These are phyloP conservation scores for Diaperis boleti DNA, from an alignment of 2,888 invertebrate species.

Conservation along the genomic window DNA sequence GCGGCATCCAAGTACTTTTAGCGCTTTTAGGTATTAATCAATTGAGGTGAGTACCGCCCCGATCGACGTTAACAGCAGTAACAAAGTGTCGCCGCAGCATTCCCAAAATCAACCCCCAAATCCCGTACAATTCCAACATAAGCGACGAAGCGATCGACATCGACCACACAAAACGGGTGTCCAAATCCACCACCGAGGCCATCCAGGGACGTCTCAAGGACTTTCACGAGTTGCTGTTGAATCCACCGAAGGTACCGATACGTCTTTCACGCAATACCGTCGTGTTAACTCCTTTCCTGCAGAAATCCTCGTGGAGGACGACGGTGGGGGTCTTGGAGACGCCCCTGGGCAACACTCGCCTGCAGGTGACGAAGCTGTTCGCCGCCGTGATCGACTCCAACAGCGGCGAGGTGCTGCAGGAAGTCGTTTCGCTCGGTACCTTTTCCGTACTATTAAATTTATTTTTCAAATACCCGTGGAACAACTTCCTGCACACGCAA, in stretches of 20 bases:
- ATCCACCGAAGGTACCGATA: constrained; percentile 76
- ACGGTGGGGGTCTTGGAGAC: constrained; percentile 79
- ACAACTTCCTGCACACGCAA: constrained; percentile 95
- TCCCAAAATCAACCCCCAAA: constrained; percentile 56
- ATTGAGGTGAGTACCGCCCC: constrained; percentile 60
- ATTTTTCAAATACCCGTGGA: constrained; percentile 91
- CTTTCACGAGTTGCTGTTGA: constrained; percentile 75
- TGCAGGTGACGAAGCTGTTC: constrained; percentile 84
- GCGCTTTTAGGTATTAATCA: constrained; percentile 73
- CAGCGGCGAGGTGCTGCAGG: constrained; percentile 77
- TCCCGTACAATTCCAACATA: constrained; percentile 60
- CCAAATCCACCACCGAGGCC: constrained; percentile 74
- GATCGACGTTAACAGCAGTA: neutral
- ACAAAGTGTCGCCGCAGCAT: constrained; percentile 54
- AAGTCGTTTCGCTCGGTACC: constrained; percentile 70
- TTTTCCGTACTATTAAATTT: constrained; percentile 81
- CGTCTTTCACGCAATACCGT: neutral
- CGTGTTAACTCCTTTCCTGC: constrained; percentile 15
- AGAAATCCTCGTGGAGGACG: constrained; percentile 77
- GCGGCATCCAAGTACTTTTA: constrained; percentile 84
- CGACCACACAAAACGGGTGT: constrained; percentile 72
- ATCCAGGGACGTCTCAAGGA: constrained; percentile 77
- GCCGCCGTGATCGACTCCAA: constrained; percentile 81
- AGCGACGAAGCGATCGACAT: constrained; percentile 67
- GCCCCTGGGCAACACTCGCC: constrained; percentile 83